These are phyloP conservation scores for Malurus leucopterus DNA, from an alignment of 2,797 vertebrate species.

Conservation along the genomic window DNA sequence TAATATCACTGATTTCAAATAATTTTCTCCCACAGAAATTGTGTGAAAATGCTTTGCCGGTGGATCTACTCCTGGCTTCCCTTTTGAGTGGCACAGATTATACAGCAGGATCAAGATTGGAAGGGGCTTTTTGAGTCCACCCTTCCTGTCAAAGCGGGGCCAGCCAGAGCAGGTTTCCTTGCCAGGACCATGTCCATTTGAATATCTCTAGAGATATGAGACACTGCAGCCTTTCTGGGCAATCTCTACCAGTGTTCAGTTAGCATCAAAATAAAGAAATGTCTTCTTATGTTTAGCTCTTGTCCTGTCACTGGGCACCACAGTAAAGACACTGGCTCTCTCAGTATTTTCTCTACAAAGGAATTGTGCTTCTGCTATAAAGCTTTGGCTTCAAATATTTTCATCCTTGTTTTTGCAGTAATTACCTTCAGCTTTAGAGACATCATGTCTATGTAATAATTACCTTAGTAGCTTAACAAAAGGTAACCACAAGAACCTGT, in stretches of 20 bases:
- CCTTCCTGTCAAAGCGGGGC: accelerated
- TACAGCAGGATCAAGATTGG: background rate
- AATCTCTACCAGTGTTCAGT: background rate
- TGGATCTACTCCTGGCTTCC: background rate
- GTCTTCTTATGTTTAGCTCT: background rate
- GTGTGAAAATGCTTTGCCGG: background rate
- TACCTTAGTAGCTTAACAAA: background rate
- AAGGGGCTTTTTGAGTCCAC: background rate
- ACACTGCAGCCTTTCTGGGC: background rate
- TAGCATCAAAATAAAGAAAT: background rate
- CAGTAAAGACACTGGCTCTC: background rate
- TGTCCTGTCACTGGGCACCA: background rate
- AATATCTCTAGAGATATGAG: background rate
- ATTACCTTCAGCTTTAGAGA: background rate
- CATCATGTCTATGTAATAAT: background rate
- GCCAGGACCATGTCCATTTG: background rate
- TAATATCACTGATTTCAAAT: background rate
- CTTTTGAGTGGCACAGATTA: background rate
- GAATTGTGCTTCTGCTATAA: background rate
- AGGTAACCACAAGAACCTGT: background rate
- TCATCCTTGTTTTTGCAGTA: background rate
- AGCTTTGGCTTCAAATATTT: background rate
- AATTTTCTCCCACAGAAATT: background rate
- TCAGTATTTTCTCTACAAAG: background rate
- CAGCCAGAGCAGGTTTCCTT: background rate